Conservation (phyloP, 2,113 vertebrate genomes). For the Bagarius yarrelli region DNA sequence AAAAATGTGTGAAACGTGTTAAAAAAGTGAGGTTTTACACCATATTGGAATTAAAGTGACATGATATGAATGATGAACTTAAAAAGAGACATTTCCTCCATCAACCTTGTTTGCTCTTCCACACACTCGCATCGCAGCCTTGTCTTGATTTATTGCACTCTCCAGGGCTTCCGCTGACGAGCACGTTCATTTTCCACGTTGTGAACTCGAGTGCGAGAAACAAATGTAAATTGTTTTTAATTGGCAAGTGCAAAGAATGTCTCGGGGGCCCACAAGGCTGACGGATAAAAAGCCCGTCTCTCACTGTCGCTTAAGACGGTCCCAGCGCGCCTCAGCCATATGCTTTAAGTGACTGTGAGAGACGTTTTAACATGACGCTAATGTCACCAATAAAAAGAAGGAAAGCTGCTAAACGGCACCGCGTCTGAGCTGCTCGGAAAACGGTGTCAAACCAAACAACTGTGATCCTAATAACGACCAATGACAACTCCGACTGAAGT, state of each 20-base stretch:
- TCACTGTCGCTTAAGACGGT: slow-evolving; percentile 45
- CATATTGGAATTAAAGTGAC: neutral
- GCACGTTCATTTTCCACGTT: slow-evolving; percentile 40
- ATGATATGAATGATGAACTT: neutral
- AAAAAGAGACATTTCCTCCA: slow-evolving; percentile 3
- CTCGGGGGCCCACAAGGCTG: slow-evolving; percentile 35
- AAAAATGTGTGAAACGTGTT: neutral
- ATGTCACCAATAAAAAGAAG: slow-evolving; percentile 17
- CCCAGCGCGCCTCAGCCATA: slow-evolving; percentile 45
- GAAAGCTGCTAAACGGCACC: slow-evolving; percentile 32
- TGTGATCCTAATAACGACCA: slow-evolving; percentile 21
- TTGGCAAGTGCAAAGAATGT: slow-evolving; percentile 48
- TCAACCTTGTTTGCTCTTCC: slow-evolving; percentile 15
- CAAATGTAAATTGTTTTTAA: slow-evolving; percentile 51
- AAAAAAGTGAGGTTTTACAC: neutral
- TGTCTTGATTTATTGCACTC: slow-evolving; percentile 17
- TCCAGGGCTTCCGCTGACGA: slow-evolving; percentile 20
- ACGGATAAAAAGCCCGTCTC: slow-evolving; percentile 49
- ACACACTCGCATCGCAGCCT: slow-evolving; percentile 12
- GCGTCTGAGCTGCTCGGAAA: slow-evolving; percentile 24
- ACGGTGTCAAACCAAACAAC: slow-evolving; percentile 31
- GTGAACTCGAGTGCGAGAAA: slow-evolving; percentile 36
- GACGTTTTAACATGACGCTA: slow-evolving; percentile 42
- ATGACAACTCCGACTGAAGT: slow-evolving; percentile 21
- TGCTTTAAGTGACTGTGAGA: slow-evolving; percentile 47